Conservation (phyloP, 30 jellyfish, hydroid and myxozoan genomes). For the Chrysaora quinquecirrha region DNA sequence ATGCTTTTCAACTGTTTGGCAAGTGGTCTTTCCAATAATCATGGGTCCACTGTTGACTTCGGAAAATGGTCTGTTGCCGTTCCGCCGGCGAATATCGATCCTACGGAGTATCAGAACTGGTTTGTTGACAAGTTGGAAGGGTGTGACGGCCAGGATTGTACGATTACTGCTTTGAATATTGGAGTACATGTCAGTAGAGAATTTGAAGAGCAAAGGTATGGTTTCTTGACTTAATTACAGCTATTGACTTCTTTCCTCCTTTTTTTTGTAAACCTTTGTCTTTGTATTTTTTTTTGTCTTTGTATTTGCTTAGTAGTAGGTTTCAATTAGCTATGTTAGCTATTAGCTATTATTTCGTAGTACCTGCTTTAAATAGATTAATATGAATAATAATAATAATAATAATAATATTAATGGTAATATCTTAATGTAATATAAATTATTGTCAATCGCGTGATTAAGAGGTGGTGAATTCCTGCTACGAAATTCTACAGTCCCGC, state of each 20-base stretch:
- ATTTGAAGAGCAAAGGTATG: slow-evolving; percentile 38
- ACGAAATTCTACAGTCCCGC: neutral
- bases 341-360: too few relatives aligned
- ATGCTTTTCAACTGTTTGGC: slow-evolving; percentile 18
- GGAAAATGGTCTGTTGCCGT: slow-evolving; percentile 70
- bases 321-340: too few relatives aligned
- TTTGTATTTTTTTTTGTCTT: too few relatives aligned
- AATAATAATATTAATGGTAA: neutral
- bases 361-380: too few relatives aligned
- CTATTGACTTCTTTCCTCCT: too few relatives aligned
- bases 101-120: slow-evolving; percentile 67
- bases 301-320: too few relatives aligned
- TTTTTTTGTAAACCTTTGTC: too few relatives aligned
- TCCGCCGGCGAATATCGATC: slow-evolving; percentile 87
- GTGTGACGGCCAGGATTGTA: slow-evolving; percentile 1
- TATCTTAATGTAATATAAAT: neutral
- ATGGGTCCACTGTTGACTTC: slow-evolving; percentile 48
- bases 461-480: neutral
- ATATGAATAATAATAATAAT: too few relatives aligned
- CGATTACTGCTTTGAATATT: slow-evolving; percentile 29
- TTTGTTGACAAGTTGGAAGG: slow-evolving; percentile 41
- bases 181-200: slow-evolving; percentile 19
- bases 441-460: neutral
- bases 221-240: too few relatives aligned
- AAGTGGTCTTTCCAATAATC: slow-evolving; percentile 19